phyloP scores from a whole-genome alignment of 2,888 invertebrate genomes.

The Orchestes rusci region DNA sequence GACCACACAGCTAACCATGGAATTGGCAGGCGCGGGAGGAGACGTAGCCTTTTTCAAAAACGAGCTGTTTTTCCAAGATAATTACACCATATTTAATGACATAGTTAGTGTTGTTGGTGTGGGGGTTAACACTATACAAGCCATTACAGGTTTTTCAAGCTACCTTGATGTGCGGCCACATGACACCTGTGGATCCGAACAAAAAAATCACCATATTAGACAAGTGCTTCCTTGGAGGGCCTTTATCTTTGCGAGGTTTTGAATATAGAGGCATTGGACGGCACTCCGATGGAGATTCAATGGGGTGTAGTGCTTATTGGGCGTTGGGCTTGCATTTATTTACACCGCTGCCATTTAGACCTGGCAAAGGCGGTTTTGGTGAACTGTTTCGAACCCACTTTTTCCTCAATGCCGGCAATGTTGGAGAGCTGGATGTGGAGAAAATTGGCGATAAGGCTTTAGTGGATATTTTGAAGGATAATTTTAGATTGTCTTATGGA shows the following conservation, averaged over 20 bases:
- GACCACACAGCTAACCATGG: conserved; percentile 66
- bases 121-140: neutral
- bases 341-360: conserved; percentile 82
- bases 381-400: conserved; percentile 82
- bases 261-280: conserved; percentile 81
- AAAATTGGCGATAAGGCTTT: conserved; percentile 23
- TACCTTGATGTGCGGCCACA: conserved; percentile 60
- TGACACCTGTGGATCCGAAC: conserved; percentile 55
- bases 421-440: conserved; percentile 52
- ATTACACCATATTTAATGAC: conserved; percentile 51
- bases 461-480: conserved; percentile 31
- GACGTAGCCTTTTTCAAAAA: conserved; percentile 85
- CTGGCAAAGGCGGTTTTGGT: conserved; percentile 69
- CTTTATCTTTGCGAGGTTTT: conserved; percentile 83
- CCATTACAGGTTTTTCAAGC: conserved; percentile 60
- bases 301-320: conserved; percentile 79
- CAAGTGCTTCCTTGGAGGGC: conserved; percentile 83
- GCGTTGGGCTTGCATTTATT: conserved; percentile 80
- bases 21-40: conserved; percentile 86
- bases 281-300: conserved; percentile 65
- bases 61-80: conserved; percentile 61
- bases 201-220: conserved; percentile 59
- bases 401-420: conserved; percentile 84
- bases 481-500: conserved; percentile 70
- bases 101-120: conserved; percentile 41